Evolutionary conservation across 2,797 vertebrate species (phyloP), one percentile per base, ranked within the genome.

Genomic region (Ctenochaetus hawaiiensis): DNA sequence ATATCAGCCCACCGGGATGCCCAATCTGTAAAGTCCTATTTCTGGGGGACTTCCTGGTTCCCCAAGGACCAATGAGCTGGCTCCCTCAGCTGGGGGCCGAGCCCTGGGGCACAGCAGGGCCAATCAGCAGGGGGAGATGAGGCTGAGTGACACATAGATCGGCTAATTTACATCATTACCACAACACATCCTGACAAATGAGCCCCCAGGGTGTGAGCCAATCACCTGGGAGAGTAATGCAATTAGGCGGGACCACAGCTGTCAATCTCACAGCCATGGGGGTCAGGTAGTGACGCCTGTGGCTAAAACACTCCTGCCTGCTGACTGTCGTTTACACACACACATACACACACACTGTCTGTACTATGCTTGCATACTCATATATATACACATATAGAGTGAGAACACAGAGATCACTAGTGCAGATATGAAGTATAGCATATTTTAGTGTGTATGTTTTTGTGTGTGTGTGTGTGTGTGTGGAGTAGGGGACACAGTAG

Each of bases 131-230:
- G 91, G 89, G 89, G 86, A 78, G 30, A 72, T 61, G 72, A 72
- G 83, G 78, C 88, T 94, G 93, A 95, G 85, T 93, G 93, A 93
- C 94, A 95, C 91, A 84, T 84, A 92, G 84, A 93, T 93, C 84
- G 74, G 88, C 93, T 96, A 93, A 95, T 96, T 95, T 95, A 93
- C 93, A 92, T 94, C 91, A 92, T 95, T 93, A 94, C 90, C 92
- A 89, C 89, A 92, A 94, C 93, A 91, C 93, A 90, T 91, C 89
- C 86, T 81, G 91, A 95, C 95, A 95, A 95, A 95, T 94, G 92
- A 94, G 93, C 89, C 93, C 94, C 92, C 87, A 82, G 93, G 95
- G 95, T 88, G 77, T 11, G 82, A 85, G 91, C 92, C 93, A 93
- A 91, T 94, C 94, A 94, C 90, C 90, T 90, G 93, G 94, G 93